Evolutionary conservation across 2,888 invertebrate genomes (phyloP), one percentile per base, ranked within the genome.

Genomic region (Metallyticus violacea): DNA sequence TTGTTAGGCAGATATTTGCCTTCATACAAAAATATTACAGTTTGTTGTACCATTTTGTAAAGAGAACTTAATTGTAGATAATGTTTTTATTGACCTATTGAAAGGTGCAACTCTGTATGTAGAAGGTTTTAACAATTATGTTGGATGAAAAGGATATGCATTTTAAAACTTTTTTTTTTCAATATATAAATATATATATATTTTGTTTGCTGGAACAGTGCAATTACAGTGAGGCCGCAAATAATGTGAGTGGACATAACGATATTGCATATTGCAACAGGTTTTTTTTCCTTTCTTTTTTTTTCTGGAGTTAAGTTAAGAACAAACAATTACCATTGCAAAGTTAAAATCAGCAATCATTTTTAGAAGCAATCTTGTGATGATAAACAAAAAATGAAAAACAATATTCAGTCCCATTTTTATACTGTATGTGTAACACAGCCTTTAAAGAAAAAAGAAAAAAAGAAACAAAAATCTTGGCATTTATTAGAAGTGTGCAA

Each of bases 31-130:
- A 83, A 27, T 77, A 83, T 83, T 83, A 25, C 76, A 83, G 77
- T 83, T 83, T 85, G 85, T 85, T 85, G 85, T 85, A 85, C 79
- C 79, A 79, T 85, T 85, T 85, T 85, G 85, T 85, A 85, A 85
- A 85, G 82, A 77, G 28, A 83, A 83, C 28, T 85, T 25, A 79
- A 85, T 40, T 85, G 85, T 85, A 85, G 85, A 85, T 85, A 82
- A 85, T 28, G 81, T 85, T 85, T 87, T 87, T 87, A 87, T 81
- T 77, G 27, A 77, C 40, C 83, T 29, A 81, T 80, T 29, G 40
- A 62, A 79, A 79, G 85, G 81, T 78, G 85, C 79, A 85, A 77
- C 77, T 77, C 27, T 28, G 28, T 27, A 77, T 22, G 77, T 83
- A 83, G 83, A 25, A 83, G 29, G 83, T 77, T 77, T 83, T 83